Base-by-base conservation (phyloP, 2,113 vertebrate genomes). In the Microcebus murinus region DNA sequence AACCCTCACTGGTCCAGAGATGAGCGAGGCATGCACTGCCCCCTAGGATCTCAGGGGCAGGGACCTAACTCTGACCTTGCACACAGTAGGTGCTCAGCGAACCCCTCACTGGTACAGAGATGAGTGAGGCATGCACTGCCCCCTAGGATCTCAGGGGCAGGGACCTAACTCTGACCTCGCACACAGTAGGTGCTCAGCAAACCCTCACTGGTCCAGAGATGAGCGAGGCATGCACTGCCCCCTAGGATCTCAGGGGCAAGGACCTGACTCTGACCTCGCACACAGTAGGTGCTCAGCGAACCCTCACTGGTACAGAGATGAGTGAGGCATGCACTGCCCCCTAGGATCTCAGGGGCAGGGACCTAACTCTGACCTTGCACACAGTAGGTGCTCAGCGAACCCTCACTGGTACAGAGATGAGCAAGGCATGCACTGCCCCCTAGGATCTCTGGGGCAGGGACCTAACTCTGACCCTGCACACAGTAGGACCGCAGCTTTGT, bases 401-500 rank as follows among this genome's bases (percentile, higher is more conserved):
- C 4, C 39, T 42, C 39, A 42, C 39, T 42, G 39, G 39, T 42
- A 1, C 39, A 42, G 39, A 42, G 39, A 42, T 42, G 39, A 42
- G 39, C 39, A 4, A 42, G 39, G 39, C 39, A 42, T 42, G 39
- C 39, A 42, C 39, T 42, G 39, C 39, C 18, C n/a, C 42, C 80
- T 34, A 34, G 71, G 36, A 31, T 25, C 18, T n/a, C 50, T 3
- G 13, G 3, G 42, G n/a, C 18, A 8, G 71, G 23, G 71, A 57
- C 29, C 81, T 76, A 3, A 6, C 4, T 39, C 39, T 14, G 8
- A 52, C 39, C 71, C 61, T 25, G 23, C 39, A 20, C 87, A 31
- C 45, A 18, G 29, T 25, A 21, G n/a, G 76, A 25, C 18, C 1
- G 0, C 4, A 1, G 6, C 61, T 1, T 0, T 55, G 90, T 25